These are phyloP conservation scores for Rhamphomyia laevipes DNA, from an alignment of 2,888 invertebrate species.

Conservation along the genomic window DNA sequence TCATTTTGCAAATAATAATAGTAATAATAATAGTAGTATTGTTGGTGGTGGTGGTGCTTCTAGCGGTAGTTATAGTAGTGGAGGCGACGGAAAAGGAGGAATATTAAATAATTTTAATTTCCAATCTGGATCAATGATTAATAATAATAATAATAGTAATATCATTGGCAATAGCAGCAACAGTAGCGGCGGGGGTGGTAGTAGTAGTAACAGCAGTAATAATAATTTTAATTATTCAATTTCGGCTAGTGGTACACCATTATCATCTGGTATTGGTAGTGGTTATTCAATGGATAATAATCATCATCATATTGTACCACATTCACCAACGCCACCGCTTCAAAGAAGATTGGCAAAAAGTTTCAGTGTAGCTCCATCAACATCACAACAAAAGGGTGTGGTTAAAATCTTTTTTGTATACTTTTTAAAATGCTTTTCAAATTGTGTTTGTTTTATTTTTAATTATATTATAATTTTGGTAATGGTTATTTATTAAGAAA, in stretches of 20 bases:
- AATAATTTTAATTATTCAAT: not conserved
- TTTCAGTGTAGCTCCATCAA: slow-evolving; percentile 75
- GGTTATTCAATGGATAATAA: slow-evolving; percentile 27
- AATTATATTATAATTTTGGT: not conserved
- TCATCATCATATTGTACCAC: slow-evolving; percentile 41
- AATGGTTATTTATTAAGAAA: not conserved
- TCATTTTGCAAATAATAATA: slow-evolving; percentile 12
- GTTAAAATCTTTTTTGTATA: not conserved
- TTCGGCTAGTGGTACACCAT: slow-evolving; percentile 18
- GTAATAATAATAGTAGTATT: slow-evolving; percentile 11
- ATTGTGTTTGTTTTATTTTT: not conserved
- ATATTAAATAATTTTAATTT: slow-evolving; percentile 6
- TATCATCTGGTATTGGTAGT: slow-evolving; percentile 22
- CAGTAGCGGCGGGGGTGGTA: slow-evolving; percentile 5
- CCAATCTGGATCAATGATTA: not conserved
- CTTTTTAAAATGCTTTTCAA: not conserved
- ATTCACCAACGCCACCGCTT: slow-evolving; percentile 70
- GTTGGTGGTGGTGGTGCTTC: slow-evolving; percentile 14
- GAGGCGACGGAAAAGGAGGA: slow-evolving; percentile 12
- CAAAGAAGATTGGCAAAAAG: slow-evolving; percentile 84
- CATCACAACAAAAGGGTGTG: slow-evolving; percentile 38
- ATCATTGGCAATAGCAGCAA: slow-evolving; percentile 31
- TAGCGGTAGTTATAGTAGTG: slow-evolving; percentile 15
- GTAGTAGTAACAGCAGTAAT: slow-evolving; percentile 15
- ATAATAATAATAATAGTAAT: slow-evolving; percentile 38